These are phyloP conservation scores for Macrotis lagotis DNA, from an alignment of 2,113 vertebrate genomes.

Conservation along the genomic window DNA sequence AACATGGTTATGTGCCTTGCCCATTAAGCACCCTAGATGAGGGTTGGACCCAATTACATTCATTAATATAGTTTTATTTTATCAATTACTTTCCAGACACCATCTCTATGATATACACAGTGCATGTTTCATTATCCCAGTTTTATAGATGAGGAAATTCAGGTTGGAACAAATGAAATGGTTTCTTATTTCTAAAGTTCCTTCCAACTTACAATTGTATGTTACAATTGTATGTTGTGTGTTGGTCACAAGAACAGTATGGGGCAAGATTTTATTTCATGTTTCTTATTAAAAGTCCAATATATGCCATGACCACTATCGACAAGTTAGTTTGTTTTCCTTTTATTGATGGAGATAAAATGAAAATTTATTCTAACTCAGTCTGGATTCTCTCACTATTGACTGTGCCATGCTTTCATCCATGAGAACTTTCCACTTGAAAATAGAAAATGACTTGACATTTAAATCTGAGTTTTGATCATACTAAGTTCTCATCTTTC, in stretches of 20 bases:
- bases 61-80: background rate
- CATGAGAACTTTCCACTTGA: conserved; percentile 35
- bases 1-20: no score
- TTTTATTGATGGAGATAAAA: background rate
- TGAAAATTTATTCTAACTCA: background rate
- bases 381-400: conserved; percentile 28
- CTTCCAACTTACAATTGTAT: background rate
- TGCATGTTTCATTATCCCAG: background rate
- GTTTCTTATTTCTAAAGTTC: background rate
- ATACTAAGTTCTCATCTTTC: background rate
- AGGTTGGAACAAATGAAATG: background rate
- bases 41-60: background rate
- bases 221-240: no score
- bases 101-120: background rate
- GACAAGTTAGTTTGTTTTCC: background rate
- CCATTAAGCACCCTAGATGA: background rate
- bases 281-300: background rate
- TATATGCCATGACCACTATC: background rate
- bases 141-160: background rate
- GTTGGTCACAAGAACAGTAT: background rate
- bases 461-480: background rate
- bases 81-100: background rate
- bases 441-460: conserved; percentile 20
- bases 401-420: background rate
- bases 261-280: background rate